Evolutionary conservation across 2,888 invertebrate species (phyloP).

Genomic region (Nycteola revayana): DNA sequence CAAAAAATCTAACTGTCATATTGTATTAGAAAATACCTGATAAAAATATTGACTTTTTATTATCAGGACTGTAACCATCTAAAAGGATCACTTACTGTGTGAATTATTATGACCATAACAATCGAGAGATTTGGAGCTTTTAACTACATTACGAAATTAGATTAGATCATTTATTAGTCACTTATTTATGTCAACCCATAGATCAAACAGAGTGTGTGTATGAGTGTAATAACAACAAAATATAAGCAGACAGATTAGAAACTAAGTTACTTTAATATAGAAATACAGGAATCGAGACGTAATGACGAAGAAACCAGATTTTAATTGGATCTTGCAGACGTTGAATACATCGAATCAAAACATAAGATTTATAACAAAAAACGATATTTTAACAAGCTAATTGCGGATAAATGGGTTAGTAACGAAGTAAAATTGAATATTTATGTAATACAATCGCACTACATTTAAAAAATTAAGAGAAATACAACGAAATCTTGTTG

Average conservation of each 20-base stretch:
- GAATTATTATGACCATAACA: no score
- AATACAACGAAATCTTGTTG: slow-evolving; percentile 39
- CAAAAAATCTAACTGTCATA: no score
- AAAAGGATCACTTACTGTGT: no score
- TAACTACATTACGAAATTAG: slow-evolving; percentile 18
- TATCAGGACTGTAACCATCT: no score
- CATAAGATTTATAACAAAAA: slow-evolving; percentile 12
- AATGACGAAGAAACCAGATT: slow-evolving; percentile 19
- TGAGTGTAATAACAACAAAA: background rate
- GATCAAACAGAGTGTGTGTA: background rate
- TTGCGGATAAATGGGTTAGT: background rate
- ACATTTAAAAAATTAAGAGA: slow-evolving; percentile 25
- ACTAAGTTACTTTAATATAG: background rate
- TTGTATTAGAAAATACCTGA: no score
- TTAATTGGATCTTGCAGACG: slow-evolving; percentile 12
- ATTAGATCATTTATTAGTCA: slow-evolving; percentile 12
- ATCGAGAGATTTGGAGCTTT: no score
- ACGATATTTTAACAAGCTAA: slow-evolving; percentile 5
- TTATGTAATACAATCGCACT: slow-evolving; percentile 25
- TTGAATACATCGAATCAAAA: slow-evolving; percentile 11
- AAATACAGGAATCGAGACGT: slow-evolving; percentile 3
- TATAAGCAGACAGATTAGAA: no score
- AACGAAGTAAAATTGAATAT: slow-evolving; percentile 5
- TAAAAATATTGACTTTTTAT: no score
- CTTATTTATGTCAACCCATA: background rate